phyloP scores from a whole-genome alignment of 2,797 vertebrate genomes.

The Clarias platycephalus region DNA sequence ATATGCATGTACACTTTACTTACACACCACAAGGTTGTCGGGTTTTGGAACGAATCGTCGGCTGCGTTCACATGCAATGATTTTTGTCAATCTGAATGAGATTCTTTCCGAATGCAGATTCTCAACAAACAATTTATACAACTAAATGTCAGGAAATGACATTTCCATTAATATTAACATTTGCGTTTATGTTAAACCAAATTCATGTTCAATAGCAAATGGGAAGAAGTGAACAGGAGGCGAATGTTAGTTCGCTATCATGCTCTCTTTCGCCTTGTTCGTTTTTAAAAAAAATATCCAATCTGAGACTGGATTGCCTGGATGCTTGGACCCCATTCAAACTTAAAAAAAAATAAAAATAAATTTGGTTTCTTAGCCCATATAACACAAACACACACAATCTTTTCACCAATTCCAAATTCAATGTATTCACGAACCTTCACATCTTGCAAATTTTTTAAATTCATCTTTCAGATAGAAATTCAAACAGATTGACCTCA shows the following conservation, averaged over 20 bases:
- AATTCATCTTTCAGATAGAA: neutral
- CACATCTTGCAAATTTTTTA: neutral
- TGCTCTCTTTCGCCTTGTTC: neutral
- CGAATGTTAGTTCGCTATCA: neutral
- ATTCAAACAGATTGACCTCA: neutral
- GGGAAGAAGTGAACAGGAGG: neutral
- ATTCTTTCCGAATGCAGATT: neutral
- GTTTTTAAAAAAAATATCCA: neutral
- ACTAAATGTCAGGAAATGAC: neutral
- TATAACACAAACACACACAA: neutral
- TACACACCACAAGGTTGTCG: slow-evolving; percentile 66
- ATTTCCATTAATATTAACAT: neutral
- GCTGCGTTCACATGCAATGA: slow-evolving; percentile 17
- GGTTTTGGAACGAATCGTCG: slow-evolving; percentile 53
- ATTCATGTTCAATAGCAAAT: neutral
- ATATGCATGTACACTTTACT: slow-evolving; percentile 67
- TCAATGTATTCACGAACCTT: neutral
- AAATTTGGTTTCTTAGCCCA: neutral
- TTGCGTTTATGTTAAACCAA: neutral
- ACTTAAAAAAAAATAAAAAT: neutral
- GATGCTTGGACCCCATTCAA: neutral
- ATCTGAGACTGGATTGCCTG: neutral
- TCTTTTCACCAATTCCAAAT: neutral
- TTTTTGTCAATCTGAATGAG: neutral
- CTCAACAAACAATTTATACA: neutral